Base-by-base conservation (phyloP, 2,113 vertebrate species). In the Colaptes auratus region DNA sequence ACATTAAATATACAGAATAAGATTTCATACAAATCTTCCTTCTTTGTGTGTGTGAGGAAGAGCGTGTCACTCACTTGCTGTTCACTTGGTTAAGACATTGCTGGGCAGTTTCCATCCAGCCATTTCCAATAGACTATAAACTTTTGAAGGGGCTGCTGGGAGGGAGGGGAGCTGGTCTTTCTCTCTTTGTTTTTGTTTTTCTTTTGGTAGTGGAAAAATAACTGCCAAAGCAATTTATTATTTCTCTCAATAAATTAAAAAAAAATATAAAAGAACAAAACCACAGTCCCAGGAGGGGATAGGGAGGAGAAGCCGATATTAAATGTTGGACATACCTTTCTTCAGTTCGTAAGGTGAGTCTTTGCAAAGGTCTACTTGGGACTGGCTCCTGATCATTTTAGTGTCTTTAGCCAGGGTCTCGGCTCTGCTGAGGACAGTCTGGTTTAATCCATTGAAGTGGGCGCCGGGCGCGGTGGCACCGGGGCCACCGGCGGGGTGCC, bases 1-100 rank as follows among this genome's bases (percentile, higher is more conserved):
- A 99, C 99, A 99, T 99, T 99, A 99, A 99, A 99, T 99, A 99
- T 99, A 99, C 99, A 99, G 99, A 97, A 98, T 99, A 98, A 98
- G 98, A 98, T 99, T 99, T 98, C 97, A 98, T 99, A 99, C 99
- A 99, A 99, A 99, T 98, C 97, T 98, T 98, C 98, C 96, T 96
- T 97, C 88, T 88, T 90, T 85, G 90, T 78, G 74, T 88, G 75
- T 81, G 83, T 46, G 65, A 67, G 66, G 1, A 58, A 76, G 73
- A 84, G 72, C 85, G 97, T 77, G 78, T 73, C 84, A 97, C 94
- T 94, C 80, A 12, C 94, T 96, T 92, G 89, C 89, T 95, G 98
- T 98, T 98, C 97, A 97, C 98, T 96, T 97, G 98, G 97, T 98
- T 99, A 99, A 99, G 98, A 99, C 98, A 97, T 98, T 98, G 98